phyloP scores from a whole-genome alignment of 2,888 invertebrate genomes.

The Syrista parreyssii region DNA sequence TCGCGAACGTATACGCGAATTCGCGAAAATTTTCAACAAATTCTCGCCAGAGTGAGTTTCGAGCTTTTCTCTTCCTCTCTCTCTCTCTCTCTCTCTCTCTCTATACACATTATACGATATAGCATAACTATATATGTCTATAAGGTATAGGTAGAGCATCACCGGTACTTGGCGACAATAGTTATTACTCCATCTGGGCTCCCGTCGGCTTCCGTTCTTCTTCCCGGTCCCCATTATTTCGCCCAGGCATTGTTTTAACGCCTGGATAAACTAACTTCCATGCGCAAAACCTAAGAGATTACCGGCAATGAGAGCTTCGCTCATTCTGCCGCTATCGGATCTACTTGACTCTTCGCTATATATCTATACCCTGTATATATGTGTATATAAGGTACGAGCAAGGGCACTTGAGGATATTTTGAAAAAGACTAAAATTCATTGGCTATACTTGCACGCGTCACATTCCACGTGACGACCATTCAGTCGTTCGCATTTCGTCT shows the following conservation, averaged over 20 bases:
- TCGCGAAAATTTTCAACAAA: not conserved
- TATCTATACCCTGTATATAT: too few relatives aligned
- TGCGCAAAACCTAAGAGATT: not conserved
- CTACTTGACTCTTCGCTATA: not conserved
- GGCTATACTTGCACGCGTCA: not conserved
- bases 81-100: not conserved
- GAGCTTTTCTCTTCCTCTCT: not conserved
- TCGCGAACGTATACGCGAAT: not conserved
- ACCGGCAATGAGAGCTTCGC: not conserved
- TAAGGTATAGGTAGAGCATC: not conserved
- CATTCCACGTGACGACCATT: not conserved
- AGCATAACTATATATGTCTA: not conserved
- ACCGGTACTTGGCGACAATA: slow-evolving; percentile 17
- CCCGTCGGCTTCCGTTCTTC: not conserved
- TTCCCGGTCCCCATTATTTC: slow-evolving; percentile 23
- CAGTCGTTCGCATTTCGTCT: not conserved
- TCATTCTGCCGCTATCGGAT: not conserved
- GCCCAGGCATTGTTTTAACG: slow-evolving; percentile 30
- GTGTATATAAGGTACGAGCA: not conserved
- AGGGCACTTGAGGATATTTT: not conserved
- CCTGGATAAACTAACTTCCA: slow-evolving; percentile 30
- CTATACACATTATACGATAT: not conserved
- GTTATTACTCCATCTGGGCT: slow-evolving; percentile 3
- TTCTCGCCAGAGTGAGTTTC: not conserved
- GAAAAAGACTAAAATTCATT: not conserved